phyloP scores from a whole-genome alignment of 2,797 vertebrate species.

The Lepus townsendii region DNA sequence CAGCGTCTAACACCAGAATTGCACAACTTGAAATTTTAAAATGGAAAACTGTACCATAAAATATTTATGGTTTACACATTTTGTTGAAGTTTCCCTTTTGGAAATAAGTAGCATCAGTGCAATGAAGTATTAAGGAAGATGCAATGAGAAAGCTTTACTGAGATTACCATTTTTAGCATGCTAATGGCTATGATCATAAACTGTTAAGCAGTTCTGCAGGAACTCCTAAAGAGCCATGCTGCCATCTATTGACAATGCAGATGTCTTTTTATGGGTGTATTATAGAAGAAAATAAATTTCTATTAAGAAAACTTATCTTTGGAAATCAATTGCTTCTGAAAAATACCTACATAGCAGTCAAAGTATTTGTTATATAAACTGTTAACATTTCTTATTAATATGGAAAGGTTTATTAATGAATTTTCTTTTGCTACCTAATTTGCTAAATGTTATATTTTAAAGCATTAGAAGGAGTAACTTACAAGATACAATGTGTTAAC shows the following conservation, averaged over 20 bases:
- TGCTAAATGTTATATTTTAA: neutral
- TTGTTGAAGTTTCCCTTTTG: conserved; percentile 51
- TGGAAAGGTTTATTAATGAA: neutral
- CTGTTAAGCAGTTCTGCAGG: rapidly evolving
- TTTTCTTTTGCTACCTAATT: neutral
- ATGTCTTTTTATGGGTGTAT: neutral
- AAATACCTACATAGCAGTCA: conserved; percentile 27
- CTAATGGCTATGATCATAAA: conserved; percentile 63
- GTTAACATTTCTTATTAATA: neutral
- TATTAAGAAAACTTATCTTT: conserved; percentile 10
- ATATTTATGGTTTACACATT: neutral
- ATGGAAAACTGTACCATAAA: neutral
- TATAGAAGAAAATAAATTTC: neutral
- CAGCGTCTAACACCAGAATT: neutral
- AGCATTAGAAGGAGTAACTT: neutral
- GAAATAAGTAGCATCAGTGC: conserved; percentile 59
- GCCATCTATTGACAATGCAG: conserved; percentile 88
- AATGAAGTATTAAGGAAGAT: conserved; percentile 68
- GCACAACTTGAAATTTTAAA: neutral
- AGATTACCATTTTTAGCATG: conserved; percentile 74
- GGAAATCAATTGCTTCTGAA: conserved; percentile 61
- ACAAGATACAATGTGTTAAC: neutral
- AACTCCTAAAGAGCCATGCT: conserved; percentile 85
- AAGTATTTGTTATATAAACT: neutral
- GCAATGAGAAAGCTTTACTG: conserved; percentile 67